These are phyloP conservation scores for Apolygus lucorum DNA, from an alignment of 1,140 invertebrate genomes.

Conservation along the genomic window DNA sequence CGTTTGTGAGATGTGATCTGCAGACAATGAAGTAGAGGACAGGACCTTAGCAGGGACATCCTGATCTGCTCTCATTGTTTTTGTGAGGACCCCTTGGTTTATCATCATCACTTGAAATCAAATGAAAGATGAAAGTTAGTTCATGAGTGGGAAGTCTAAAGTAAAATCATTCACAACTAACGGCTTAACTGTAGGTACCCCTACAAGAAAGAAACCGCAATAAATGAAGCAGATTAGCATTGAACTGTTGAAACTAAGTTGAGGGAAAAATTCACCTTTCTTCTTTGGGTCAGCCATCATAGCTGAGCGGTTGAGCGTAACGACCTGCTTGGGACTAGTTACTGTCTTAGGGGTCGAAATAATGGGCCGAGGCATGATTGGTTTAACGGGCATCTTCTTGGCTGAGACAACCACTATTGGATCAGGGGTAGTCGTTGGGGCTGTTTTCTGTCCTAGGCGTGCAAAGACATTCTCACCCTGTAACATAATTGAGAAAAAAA, in stretches of 20 bases:
- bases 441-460: neutral
- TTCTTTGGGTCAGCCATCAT: neutral
- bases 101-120: conserved; percentile 2
- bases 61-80: conserved; percentile 8
- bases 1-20: conserved; percentile 1
- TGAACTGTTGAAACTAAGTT: neutral
- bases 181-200: neutral
- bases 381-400: neutral
- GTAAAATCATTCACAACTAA: neutral
- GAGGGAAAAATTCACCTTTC: neutral
- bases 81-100: neutral
- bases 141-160: neutral
- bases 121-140: neutral
- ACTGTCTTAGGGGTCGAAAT: neutral
- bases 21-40: neutral
- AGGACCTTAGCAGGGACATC: neutral
- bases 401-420: neutral
- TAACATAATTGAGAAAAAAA: no score
- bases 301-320: neutral
- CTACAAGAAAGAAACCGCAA: neutral
- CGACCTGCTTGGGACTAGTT: no score
- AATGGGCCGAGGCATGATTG: neutral
- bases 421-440: neutral
- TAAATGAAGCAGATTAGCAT: neutral
- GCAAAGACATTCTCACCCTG: neutral